These are phyloP conservation scores for Melanotus villosus DNA, from an alignment of 2,888 invertebrate genomes.

Conservation along the genomic window DNA sequence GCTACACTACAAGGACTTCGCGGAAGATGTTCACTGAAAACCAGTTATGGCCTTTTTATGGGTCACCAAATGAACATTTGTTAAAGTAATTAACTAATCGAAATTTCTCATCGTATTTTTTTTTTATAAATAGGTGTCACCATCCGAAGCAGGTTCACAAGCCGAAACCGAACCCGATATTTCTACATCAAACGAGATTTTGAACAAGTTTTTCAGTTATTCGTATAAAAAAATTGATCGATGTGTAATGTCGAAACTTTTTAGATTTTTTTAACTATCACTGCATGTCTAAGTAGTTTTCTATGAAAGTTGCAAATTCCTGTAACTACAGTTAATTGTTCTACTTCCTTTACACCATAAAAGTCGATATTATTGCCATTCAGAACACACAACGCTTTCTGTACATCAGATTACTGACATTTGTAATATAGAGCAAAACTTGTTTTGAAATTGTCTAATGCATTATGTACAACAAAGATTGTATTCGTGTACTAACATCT, in stretches of 20 bases:
- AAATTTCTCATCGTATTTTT: background rate
- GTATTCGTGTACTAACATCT: slow-evolving; percentile 39
- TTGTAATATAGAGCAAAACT: slow-evolving; percentile 44
- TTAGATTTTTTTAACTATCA: background rate
- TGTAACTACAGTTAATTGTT: slow-evolving; percentile 33
- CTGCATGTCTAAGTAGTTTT: background rate
- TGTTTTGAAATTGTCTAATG: slow-evolving; percentile 44
- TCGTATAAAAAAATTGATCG: background rate
- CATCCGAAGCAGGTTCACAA: no score
- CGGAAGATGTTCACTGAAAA: slow-evolving; percentile 3
- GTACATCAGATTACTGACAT: slow-evolving; percentile 40
- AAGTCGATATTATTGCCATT: slow-evolving; percentile 35
- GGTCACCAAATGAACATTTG: slow-evolving; percentile 15
- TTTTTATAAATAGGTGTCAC: background rate
- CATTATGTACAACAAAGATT: slow-evolving; percentile 43
- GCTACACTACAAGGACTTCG: background rate
- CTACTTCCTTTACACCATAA: slow-evolving; percentile 19
- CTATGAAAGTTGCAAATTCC: slow-evolving; percentile 20
- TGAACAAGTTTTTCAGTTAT: background rate
- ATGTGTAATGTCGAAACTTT: background rate
- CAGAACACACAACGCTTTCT: slow-evolving; percentile 30
- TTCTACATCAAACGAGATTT: background rate
- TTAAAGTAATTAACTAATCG: slow-evolving; percentile 25
- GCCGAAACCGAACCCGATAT: background rate
- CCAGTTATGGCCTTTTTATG: slow-evolving; percentile 13